phyloP scores from a whole-genome alignment of 2,113 vertebrate genomes.

The Phylloscopus trochilus region DNA sequence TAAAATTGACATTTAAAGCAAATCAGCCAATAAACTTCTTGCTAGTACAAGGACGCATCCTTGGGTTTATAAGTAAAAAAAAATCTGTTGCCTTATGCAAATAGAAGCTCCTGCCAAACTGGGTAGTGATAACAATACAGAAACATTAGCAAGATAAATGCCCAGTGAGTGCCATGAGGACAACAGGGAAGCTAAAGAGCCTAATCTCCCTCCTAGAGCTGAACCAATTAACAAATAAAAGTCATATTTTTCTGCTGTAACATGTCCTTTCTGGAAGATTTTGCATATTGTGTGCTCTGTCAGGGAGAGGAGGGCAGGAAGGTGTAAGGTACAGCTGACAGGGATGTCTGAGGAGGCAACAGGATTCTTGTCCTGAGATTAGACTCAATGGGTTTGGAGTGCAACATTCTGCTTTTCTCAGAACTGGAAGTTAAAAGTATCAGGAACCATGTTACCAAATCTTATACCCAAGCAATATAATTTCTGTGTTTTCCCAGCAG shows the following conservation, averaged over 20 bases:
- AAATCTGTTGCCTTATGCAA: background rate
- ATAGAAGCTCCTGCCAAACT: background rate
- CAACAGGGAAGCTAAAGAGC: background rate
- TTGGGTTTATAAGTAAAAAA: conserved; percentile 22
- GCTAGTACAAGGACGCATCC: background rate
- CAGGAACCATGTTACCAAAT: background rate
- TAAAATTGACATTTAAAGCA: conserved; percentile 39
- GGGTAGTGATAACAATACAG: background rate
- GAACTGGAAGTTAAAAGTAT: background rate
- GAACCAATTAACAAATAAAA: background rate
- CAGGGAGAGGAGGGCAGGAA: background rate
- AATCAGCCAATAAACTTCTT: conserved; percentile 7
- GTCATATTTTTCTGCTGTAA: background rate
- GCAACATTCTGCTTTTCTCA: background rate
- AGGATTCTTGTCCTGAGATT: background rate
- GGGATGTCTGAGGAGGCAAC: background rate
- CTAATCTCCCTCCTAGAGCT: background rate
- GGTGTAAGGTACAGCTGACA: background rate
- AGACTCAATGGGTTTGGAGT: no score
- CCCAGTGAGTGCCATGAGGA: background rate
- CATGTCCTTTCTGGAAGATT: background rate
- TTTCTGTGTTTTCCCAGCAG: background rate
- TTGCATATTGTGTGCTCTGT: background rate
- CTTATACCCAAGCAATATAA: background rate
- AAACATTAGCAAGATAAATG: conserved; percentile 2